Evolutionary conservation across 1,140 invertebrate genomes (phyloP).

Genomic region (Theocolax elegans): DNA sequence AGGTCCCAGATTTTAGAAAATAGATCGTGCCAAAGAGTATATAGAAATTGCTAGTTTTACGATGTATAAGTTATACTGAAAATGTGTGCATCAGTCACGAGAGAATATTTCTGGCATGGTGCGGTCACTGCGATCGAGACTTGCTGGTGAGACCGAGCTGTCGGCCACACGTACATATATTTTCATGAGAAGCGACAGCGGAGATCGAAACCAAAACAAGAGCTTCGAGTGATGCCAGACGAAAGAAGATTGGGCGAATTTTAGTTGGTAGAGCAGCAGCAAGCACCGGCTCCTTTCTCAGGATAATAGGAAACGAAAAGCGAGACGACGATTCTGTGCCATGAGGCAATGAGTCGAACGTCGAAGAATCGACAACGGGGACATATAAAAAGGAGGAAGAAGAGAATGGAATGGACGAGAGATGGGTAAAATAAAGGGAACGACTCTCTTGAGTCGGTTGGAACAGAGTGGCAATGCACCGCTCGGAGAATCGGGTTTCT

Average conservation of each 20-base stretch:
- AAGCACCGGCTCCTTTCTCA: too few relatives aligned
- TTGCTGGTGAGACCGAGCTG: neutral
- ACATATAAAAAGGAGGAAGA: slow-evolving; percentile 3
- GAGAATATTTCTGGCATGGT: slow-evolving; percentile 19
- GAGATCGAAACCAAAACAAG: neutral
- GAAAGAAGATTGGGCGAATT: too few relatives aligned
- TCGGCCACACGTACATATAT: neutral
- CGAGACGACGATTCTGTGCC: too few relatives aligned
- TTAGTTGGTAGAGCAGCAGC: too few relatives aligned
- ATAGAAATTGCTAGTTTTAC: too few relatives aligned
- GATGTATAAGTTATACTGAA: too few relatives aligned
- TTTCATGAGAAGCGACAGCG: neutral
- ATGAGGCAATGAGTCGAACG: too few relatives aligned
- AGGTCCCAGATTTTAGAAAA: too few relatives aligned
- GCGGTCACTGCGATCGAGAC: too few relatives aligned
- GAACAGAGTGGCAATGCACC: neutral
- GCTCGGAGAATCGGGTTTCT: slow-evolving; percentile 6
- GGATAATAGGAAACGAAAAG: neutral
- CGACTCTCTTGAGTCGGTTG: slow-evolving; percentile 10
- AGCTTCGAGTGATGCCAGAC: too few relatives aligned
- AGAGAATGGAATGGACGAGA: neutral
- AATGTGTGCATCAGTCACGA: slow-evolving; percentile 7
- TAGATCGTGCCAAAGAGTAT: too few relatives aligned
- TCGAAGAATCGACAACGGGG: neutral
- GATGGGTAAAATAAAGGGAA: slow-evolving; percentile 9